Conservation (phyloP, 2,113 vertebrate species). For the Muscicapa adusta region DNA sequence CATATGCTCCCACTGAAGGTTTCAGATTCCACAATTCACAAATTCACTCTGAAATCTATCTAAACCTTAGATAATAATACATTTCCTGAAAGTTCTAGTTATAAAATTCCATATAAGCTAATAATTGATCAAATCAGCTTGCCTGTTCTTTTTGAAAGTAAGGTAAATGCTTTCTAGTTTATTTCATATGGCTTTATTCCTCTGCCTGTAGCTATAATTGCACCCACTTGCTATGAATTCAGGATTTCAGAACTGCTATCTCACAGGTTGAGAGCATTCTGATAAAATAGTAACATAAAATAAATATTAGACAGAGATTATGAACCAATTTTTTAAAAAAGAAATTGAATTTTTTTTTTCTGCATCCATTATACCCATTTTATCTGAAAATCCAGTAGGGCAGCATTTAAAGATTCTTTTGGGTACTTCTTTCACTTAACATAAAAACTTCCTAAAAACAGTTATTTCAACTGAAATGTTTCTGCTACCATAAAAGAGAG, state of each 20-base stretch:
- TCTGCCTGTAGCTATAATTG: neutral
- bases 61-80: neutral
- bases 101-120: neutral
- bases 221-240: neutral
- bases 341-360: no score
- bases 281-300: neutral
- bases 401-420: neutral
- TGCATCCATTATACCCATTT: neutral
- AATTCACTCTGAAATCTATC: neutral
- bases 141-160: neutral
- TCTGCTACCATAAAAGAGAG: neutral
- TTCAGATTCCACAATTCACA: neutral
- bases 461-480: neutral
- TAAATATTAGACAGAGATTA: constrained; percentile 1
- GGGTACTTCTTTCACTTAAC: neutral
- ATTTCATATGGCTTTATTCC: constrained; percentile 44
- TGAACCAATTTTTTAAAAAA: neutral
- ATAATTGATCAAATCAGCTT: constrained; percentile 8
- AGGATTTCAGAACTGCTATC: constrained; percentile 27
- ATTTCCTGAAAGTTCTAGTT: neutral
- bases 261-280: neutral
- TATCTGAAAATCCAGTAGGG: neutral
- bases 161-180: constrained; percentile 62
- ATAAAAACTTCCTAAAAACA: neutral
- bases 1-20: accelerated